A percentile compares a stretch with the other conserved stretches of the same genome.
These are phyloP conservation scores for Tetragonula clypearis DNA, from an alignment of 1,140 invertebrate species.

Conservation along the genomic window DNA sequence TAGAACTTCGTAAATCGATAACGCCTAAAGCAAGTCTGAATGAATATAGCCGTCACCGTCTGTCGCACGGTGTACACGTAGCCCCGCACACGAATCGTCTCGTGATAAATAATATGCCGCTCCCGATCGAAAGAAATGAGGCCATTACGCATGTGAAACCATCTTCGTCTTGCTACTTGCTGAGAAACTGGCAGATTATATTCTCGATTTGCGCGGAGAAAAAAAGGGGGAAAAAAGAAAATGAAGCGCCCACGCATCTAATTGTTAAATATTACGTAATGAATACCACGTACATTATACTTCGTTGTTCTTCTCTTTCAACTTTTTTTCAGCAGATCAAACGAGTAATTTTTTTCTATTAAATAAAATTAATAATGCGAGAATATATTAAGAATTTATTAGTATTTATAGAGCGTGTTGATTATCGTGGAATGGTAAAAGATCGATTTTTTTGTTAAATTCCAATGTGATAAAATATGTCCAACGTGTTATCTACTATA, in stretches of 20 bases:
- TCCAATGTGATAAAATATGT: no score
- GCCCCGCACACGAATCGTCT: background rate
- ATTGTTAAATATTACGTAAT: conserved; percentile 2
- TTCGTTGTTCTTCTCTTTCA: background rate
- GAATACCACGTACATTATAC: background rate
- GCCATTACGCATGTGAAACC: conserved; percentile 39
- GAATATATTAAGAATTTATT: no score
- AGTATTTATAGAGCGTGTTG: no score
- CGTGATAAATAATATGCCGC: background rate
- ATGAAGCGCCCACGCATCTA: background rate
- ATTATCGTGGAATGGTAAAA: no score
- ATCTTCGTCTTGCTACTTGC: background rate
- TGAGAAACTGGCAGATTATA: background rate
- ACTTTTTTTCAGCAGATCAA: background rate
- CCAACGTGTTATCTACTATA: background rate
- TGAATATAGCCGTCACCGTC: conserved; percentile 39
- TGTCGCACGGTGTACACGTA: conserved; percentile 7
- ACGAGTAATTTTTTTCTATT: background rate
- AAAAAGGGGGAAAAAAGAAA: background rate
- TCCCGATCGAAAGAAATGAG: conserved; percentile 4
- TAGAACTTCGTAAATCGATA: conserved; percentile 52
- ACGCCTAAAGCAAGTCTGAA: conserved; percentile 45
- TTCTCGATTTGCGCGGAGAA: background rate
- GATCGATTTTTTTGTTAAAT: no score
- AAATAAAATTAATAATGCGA: background rate